Base-by-base conservation (phyloP, 2,113 vertebrate genomes). In the Gasterosteus nipponicus region DNA sequence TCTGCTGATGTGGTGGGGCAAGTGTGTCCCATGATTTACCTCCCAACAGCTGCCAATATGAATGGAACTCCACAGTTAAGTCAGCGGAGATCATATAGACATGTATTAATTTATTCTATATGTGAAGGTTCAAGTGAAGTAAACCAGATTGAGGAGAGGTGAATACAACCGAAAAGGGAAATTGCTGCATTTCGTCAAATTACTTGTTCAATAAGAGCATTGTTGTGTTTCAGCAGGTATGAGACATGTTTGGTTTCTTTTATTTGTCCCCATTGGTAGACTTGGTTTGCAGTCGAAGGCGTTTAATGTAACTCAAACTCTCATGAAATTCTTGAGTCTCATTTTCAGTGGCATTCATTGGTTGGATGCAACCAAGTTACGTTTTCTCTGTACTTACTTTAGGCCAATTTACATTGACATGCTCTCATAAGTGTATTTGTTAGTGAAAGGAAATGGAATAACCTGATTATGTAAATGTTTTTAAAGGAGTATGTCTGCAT, bases 21-120 rank as follows among this genome's bases (percentile, higher is more conserved):
- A 73, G 58, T 44, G 22, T 11, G 15, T 42, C 49, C 46, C 11
- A 51, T 33, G 67, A 58, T 75, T 39, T 49, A 59, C 39, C 53
- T 73, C 64, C 66, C 39, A 39, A 78, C 57, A 61, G 41, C 3
- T 67, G 22, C 41, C 33, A 72, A 15, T 15, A 65, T 51, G 54
- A 56, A 62, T 72, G 54, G 75, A 41, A 47, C 7, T 77, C 18
- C 8, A 46, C 16, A 41, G 26, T 60, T 6, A 51, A 33, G 58
- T 42, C 3, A 7, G 16, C 22, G 35, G 38, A 57, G 35, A 42
- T 69, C 15, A 31, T 53, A 26, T 39, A 19, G 8, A 26, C 39
- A 42, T 7, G 31, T n/a, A 44, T 7, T 3, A 38, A 18, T 15
- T 61, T 62, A 60, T 46, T 18, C 10, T 35, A 11, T 57, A 61